Conservation (phyloP, 23 tunicate species). For the Diplosoma virens region DNA sequence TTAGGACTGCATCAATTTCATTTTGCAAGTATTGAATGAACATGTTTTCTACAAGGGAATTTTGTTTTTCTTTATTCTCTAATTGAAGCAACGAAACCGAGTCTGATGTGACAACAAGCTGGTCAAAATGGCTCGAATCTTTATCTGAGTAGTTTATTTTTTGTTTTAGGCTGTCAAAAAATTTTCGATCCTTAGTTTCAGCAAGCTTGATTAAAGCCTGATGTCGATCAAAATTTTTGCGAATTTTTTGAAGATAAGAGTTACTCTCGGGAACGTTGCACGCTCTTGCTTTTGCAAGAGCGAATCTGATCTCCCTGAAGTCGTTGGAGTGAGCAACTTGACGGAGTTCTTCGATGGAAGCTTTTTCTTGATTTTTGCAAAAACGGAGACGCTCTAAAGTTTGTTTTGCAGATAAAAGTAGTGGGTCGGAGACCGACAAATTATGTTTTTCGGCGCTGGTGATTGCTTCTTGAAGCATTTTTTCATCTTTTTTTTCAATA, state of each 20-base stretch:
- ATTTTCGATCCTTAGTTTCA: not conserved
- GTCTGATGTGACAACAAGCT: too few species aligned
- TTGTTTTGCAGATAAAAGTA: constrained; percentile 18
- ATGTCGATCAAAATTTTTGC: not conserved
- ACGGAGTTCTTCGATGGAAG: not conserved
- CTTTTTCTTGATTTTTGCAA: not conserved
- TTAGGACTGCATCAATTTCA: not conserved
- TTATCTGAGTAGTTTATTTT: not conserved
- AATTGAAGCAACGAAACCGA: too few species aligned
- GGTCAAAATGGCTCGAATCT: too few species aligned
- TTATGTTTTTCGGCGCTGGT: constrained; percentile 4
- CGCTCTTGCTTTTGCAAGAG: constrained; percentile 36
- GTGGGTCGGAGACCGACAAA: constrained; percentile 16
- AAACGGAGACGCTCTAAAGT: constrained; percentile 5
- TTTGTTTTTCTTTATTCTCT: too few species aligned
- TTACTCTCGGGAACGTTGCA: constrained; percentile 12
- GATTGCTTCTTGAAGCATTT: constrained; percentile 13
- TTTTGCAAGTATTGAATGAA: not conserved
- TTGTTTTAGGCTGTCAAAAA: not conserved
- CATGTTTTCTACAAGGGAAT: not conserved
- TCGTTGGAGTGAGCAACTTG: not conserved
- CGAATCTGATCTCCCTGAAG: not conserved
- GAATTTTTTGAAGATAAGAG: not conserved
- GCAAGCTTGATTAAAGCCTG: not conserved
- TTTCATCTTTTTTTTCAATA: constrained; percentile 10